Conservation (phyloP, 1,140 invertebrate genomes). For the Hydropsyche tenuis region DNA sequence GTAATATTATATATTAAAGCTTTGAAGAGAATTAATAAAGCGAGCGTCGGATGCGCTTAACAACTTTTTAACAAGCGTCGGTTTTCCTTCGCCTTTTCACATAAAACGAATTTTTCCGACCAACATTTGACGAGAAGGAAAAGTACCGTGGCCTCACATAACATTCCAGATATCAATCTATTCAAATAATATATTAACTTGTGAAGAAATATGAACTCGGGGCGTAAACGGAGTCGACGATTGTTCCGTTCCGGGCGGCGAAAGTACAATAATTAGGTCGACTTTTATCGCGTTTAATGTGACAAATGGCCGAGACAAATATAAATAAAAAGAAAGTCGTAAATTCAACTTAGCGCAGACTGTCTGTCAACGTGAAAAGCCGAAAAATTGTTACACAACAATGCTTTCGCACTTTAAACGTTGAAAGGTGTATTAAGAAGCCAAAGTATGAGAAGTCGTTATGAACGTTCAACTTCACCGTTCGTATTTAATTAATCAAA, state of each 20-base stretch:
- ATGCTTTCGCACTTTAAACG: constrained; percentile 11
- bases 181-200: not conserved
- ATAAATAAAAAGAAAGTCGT: constrained; percentile 26
- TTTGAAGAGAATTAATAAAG: constrained; percentile 9
- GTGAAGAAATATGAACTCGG: not conserved
- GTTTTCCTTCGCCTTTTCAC: too few relatives aligned
- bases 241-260: too few relatives aligned
- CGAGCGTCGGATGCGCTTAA: constrained; percentile 21
- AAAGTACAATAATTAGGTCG: constrained; percentile 36
- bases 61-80: not conserved
- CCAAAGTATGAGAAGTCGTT: too few relatives aligned
- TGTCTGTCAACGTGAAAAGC: not conserved
- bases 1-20: not conserved
- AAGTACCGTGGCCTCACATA: too few relatives aligned
- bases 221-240: not conserved
- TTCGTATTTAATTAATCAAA: too few relatives aligned
- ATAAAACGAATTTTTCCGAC: too few relatives aligned
- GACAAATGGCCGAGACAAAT: constrained; percentile 37
- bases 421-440: too few relatives aligned
- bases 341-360: constrained; percentile 28
- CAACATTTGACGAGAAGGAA: too few relatives aligned
- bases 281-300: constrained; percentile 40
- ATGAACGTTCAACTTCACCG: too few relatives aligned
- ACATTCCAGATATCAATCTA: too few relatives aligned
- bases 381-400: constrained; percentile 3